These are phyloP conservation scores for Glyphotaelius pellucidus DNA, from an alignment of 2,888 invertebrate genomes.

Conservation along the genomic window DNA sequence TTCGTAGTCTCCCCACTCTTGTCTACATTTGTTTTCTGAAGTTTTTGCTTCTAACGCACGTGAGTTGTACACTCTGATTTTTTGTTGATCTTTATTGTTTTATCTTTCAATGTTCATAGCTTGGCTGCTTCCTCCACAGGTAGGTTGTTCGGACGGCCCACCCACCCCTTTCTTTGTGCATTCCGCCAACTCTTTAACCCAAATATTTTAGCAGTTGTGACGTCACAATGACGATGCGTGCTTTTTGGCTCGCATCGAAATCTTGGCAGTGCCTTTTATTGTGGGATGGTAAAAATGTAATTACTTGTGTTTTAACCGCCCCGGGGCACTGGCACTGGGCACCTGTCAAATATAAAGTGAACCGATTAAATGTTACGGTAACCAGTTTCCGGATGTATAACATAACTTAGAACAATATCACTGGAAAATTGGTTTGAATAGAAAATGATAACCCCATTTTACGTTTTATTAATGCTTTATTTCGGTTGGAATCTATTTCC, in stretches of 20 bases:
- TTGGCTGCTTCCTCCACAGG: not conserved
- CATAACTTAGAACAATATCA: not conserved
- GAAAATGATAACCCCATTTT: not conserved
- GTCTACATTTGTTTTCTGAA: too few species aligned
- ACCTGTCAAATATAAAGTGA: not conserved
- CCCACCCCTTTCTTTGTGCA: constrained; percentile 29
- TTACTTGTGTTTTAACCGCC: not conserved
- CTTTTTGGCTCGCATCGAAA: constrained; percentile 10
- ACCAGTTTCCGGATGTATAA: not conserved
- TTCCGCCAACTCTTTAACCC: constrained; percentile 39
- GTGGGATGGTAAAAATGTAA: not conserved
- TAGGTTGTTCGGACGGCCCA: not conserved
- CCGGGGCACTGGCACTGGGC: not conserved
- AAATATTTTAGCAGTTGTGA: constrained; percentile 8
- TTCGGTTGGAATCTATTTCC: not conserved
- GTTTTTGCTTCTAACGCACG: too few species aligned
- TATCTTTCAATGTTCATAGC: not conserved
- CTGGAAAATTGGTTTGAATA: not conserved
- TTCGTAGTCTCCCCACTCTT: too few species aligned
- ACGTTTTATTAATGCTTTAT: too few species aligned
- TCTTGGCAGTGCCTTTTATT: constrained; percentile 6
- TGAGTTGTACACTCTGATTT: too few species aligned
- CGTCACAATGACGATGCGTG: constrained; percentile 16
- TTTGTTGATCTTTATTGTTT: not conserved
- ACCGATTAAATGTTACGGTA: not conserved